Evolutionary conservation across 2,113 vertebrate genomes (phyloP).

Genomic region (Baryphthengus martii): DNA sequence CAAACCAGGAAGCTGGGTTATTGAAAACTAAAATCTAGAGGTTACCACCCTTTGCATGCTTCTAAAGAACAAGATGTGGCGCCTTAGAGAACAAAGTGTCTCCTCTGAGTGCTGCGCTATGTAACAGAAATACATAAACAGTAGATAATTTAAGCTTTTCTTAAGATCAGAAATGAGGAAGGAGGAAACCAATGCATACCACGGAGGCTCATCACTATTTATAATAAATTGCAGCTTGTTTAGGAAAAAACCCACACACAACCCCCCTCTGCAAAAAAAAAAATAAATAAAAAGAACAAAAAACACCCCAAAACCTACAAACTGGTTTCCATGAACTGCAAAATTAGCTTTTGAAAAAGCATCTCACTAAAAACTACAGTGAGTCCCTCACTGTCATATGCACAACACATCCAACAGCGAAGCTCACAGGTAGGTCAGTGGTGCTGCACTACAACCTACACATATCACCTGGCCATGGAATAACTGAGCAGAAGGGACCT

Average conservation of each 20-base stretch:
- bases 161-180: neutral
- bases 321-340: neutral
- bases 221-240: neutral
- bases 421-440: neutral
- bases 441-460: neutral
- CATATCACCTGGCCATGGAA: neutral
- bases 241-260: neutral
- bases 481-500: neutral
- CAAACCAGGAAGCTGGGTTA: slow-evolving; percentile 3
- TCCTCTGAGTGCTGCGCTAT: neutral
- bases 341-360: neutral
- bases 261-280: too few relatives aligned
- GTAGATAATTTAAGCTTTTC: neutral
- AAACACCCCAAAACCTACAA: neutral
- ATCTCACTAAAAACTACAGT: neutral
- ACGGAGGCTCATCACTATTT: neutral
- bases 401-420: neutral
- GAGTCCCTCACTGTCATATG: neutral
- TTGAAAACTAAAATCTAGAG: neutral
- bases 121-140: neutral
- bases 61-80: neutral
- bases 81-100: neutral
- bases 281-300: neutral
- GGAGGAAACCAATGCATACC: neutral
- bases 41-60: neutral